phyloP scores from a whole-genome alignment of 92 coral and sea anemone species.

The Nematostella vectensis region DNA sequence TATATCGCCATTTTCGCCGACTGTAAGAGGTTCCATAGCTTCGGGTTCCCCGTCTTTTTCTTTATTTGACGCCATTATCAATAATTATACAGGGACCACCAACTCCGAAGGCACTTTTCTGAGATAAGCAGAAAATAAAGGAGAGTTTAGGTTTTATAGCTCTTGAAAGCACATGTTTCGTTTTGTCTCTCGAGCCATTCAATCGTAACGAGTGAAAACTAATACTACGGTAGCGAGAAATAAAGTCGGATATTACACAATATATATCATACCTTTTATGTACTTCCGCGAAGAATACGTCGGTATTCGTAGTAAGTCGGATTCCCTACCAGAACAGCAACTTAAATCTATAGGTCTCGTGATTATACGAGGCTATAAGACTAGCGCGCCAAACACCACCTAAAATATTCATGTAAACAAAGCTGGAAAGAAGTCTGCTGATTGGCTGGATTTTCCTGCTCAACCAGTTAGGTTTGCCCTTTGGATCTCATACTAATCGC shows the following conservation, averaged over 20 bases:
- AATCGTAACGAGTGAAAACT: too few relatives aligned
- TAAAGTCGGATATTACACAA: background rate
- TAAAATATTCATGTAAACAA: constrained; percentile 7
- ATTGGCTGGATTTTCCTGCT: constrained; percentile 1
- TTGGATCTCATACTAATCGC: background rate
- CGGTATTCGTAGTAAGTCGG: background rate
- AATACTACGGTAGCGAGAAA: too few relatives aligned
- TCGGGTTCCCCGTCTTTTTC: constrained; percentile 26
- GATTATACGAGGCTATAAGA: background rate
- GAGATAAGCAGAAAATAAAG: too few relatives aligned
- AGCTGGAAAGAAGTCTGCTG: background rate
- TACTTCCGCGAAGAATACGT: background rate
- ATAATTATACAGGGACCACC: background rate
- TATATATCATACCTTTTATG: too few relatives aligned
- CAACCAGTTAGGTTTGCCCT: constrained; percentile 4
- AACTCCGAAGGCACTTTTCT: background rate
- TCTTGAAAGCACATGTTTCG: too few relatives aligned
- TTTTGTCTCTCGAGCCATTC: too few relatives aligned
- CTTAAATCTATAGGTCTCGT: background rate
- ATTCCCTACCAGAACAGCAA: background rate
- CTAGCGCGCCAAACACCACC: constrained; percentile 1
- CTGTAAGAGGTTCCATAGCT: constrained; percentile 56
- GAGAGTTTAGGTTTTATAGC: too few relatives aligned
- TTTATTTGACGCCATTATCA: constrained; percentile 11
- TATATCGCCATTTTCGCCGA: constrained; percentile 50